A percentile compares a stretch with the other conserved stretches of the same genome.
Conservation (phyloP, 2,797 vertebrate genomes). For the Cossypha polioptera region DNA sequence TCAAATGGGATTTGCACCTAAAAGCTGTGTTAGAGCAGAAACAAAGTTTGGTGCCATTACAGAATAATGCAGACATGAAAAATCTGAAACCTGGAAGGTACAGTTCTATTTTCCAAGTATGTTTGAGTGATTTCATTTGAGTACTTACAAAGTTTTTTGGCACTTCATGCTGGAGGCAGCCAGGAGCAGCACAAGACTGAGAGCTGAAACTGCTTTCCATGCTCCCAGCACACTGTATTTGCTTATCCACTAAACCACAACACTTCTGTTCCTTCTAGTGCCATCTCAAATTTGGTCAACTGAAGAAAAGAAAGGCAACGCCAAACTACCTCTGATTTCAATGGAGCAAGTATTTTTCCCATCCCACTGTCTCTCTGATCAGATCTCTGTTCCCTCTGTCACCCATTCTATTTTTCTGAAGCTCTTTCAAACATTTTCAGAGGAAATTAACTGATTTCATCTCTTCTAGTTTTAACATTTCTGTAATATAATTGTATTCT, state of each 20-base stretch:
- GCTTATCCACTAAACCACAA: background rate
- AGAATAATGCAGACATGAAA: background rate
- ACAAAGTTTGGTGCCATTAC: background rate
- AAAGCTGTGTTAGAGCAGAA: background rate
- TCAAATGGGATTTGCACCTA: background rate
- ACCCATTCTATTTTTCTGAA: background rate
- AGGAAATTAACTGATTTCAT: conserved; percentile 51
- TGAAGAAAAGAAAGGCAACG: background rate
- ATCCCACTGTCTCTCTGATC: background rate
- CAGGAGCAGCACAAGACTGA: background rate
- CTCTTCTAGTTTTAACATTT: background rate
- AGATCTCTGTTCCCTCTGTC: background rate
- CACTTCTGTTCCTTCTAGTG: background rate
- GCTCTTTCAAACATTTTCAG: background rate
- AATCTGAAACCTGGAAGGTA: background rate
- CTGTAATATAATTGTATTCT: background rate
- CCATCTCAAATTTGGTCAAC: background rate
- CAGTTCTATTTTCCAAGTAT: background rate
- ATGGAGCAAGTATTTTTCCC: background rate
- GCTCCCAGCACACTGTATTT: background rate
- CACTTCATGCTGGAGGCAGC: background rate
- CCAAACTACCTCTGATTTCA: background rate
- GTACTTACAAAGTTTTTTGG: background rate
- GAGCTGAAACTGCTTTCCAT: background rate
- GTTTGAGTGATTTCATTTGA: background rate